A percentile compares a stretch with the other conserved stretches of the same genome.
phyloP scores from a whole-genome alignment of 2,888 invertebrate species.

The Phorcus lineatus region DNA sequence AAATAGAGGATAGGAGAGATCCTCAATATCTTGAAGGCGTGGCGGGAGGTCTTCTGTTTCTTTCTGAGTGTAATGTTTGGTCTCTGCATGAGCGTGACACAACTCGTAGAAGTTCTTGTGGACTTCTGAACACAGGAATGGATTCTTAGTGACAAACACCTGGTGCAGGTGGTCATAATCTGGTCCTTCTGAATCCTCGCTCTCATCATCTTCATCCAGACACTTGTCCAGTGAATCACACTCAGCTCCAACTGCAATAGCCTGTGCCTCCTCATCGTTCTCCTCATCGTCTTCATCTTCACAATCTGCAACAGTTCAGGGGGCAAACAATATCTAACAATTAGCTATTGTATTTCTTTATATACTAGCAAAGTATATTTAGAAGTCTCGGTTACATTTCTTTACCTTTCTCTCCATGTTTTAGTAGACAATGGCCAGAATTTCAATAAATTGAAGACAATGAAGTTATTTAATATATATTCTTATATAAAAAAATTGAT shows the following conservation, averaged over 20 bases:
- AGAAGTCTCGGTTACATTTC: no score
- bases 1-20: conserved; percentile 60
- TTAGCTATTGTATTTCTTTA: no score
- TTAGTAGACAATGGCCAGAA: no score
- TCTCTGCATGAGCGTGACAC: conserved; percentile 54
- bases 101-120: conserved; percentile 67
- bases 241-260: conserved; percentile 27
- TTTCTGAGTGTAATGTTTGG: conserved; percentile 41
- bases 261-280: conserved; percentile 31
- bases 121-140: conserved; percentile 65
- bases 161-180: conserved; percentile 49
- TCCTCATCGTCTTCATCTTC: conserved; percentile 19
- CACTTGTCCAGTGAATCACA: conserved; percentile 16
- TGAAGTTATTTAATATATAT: no score
- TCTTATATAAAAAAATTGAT: no score
- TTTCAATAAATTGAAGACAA: no score
- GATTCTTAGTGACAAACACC: conserved; percentile 67
- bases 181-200: background rate
- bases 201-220: conserved; percentile 27
- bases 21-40: conserved; percentile 35
- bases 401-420: no score
- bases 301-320: background rate
- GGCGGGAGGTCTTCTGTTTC: conserved; percentile 39
- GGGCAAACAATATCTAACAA: no score
- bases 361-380: no score